A percentile compares a stretch with the other conserved stretches of the same genome.
Evolutionary conservation across 2,888 invertebrate genomes (phyloP).

Genomic region (Cephus sareptanus): DNA sequence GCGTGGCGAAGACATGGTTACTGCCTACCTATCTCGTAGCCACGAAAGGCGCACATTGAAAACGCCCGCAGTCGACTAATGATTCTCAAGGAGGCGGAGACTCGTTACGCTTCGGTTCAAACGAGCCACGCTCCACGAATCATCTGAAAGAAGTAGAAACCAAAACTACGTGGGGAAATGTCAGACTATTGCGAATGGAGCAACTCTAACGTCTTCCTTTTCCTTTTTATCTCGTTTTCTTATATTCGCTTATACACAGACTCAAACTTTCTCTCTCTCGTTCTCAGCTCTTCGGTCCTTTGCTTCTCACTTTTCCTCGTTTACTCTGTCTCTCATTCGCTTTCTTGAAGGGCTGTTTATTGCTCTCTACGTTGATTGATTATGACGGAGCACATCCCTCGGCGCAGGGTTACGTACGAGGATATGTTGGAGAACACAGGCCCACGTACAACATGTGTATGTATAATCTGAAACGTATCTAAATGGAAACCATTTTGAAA

Average conservation of each 20-base stretch:
- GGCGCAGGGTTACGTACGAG: background rate
- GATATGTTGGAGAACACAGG: background rate
- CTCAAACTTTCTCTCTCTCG: background rate
- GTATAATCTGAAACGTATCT: background rate
- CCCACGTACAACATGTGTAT: background rate
- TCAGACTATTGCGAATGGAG: background rate
- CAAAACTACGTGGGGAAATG: constrained; percentile 1
- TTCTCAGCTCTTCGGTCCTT: background rate
- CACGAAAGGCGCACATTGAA: background rate
- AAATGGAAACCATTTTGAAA: background rate
- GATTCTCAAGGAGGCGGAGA: background rate
- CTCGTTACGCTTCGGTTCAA: background rate
- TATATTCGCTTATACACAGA: background rate
- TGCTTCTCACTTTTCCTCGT: background rate
- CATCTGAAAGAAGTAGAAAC: background rate
- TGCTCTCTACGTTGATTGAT: constrained; percentile 1
- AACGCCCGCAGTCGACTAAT: background rate
- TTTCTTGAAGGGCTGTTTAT: background rate
- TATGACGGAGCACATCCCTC: background rate
- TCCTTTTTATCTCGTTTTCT: background rate
- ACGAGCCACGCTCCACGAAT: constrained; percentile 2
- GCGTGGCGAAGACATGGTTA: background rate
- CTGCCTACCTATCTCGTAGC: background rate
- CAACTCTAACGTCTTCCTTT: background rate
- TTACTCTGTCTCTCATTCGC: background rate